These are phyloP conservation scores for Crocidura indochinensis DNA, from an alignment of 2,797 vertebrate genomes.

Conservation along the genomic window DNA sequence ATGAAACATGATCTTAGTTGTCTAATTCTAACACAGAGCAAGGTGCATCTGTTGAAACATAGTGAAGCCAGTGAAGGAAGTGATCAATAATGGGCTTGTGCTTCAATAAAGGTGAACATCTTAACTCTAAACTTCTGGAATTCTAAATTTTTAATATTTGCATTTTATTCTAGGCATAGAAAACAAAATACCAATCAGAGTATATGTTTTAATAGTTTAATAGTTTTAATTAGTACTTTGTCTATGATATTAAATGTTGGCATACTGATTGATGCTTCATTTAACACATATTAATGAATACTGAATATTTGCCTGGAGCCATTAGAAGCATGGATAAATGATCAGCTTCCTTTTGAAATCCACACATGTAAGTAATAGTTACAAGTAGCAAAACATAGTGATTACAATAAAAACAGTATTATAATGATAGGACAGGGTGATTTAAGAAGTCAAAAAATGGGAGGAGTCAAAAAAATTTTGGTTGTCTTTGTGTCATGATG, in stretches of 20 bases:
- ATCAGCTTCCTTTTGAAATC: neutral
- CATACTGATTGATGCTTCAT: conserved; percentile 12
- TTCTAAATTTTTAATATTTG: neutral
- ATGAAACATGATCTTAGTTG: neutral
- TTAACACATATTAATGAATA: conserved; percentile 1
- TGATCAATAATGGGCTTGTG: neutral
- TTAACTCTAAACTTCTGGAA: conserved; percentile 19
- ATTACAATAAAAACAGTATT: neutral
- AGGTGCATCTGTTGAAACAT: neutral
- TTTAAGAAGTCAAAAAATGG: neutral
- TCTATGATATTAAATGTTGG: neutral
- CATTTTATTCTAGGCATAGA: neutral
- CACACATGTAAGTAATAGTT: neutral
- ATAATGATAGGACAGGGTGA: neutral
- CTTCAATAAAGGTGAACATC: neutral
- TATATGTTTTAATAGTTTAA: neutral
- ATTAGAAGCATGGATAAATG: neutral
- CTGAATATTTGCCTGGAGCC: neutral
- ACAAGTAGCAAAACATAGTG: neutral
- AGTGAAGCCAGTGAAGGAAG: neutral
- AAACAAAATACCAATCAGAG: neutral
- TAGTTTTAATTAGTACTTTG: neutral
- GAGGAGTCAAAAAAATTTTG: neutral
- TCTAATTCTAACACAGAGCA: neutral
- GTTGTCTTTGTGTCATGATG: neutral